Conservation (phyloP, 2,888 invertebrate genomes). For the Brenthis daphne region DNA sequence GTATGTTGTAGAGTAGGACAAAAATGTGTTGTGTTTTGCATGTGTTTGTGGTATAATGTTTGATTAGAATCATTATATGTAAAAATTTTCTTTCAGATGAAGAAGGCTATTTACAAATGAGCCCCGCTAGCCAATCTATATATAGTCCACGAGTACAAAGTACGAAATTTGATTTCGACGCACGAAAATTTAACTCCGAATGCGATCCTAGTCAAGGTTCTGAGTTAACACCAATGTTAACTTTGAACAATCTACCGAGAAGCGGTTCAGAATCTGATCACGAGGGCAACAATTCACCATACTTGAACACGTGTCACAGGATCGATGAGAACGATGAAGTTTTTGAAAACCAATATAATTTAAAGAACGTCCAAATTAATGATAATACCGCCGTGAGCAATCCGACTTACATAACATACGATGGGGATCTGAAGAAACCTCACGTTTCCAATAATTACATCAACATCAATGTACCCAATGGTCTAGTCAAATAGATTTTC, state of each 20-base stretch:
- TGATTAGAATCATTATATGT: neutral
- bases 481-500: slow-evolving; percentile 72
- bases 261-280: slow-evolving; percentile 70
- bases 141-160: slow-evolving; percentile 80
- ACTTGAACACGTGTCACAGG: slow-evolving; percentile 62
- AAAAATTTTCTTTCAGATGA: slow-evolving; percentile 58
- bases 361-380: slow-evolving; percentile 57
- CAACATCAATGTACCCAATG: slow-evolving; percentile 61
- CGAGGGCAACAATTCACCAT: slow-evolving; percentile 61
- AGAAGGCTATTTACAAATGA: slow-evolving; percentile 85
- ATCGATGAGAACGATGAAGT: slow-evolving; percentile 72
- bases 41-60: slow-evolving; percentile 1
- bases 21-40: slow-evolving; percentile 13
- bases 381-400: slow-evolving; percentile 63
- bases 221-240: slow-evolving; percentile 81
- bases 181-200: slow-evolving; percentile 58
- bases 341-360: slow-evolving; percentile 63
- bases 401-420: slow-evolving; percentile 70
- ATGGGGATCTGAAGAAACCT: slow-evolving; percentile 64
- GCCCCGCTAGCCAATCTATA: slow-evolving; percentile 69
- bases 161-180: slow-evolving; percentile 79
- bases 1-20: slow-evolving; percentile 1
- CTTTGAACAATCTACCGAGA: slow-evolving; percentile 65
- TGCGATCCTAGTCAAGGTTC: slow-evolving; percentile 56
- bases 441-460: slow-evolving; percentile 63